Evolutionary conservation across 2,888 invertebrate genomes (phyloP), one percentile per base, ranked within the genome.

Genomic region (Himalopsyche tibetana): DNA sequence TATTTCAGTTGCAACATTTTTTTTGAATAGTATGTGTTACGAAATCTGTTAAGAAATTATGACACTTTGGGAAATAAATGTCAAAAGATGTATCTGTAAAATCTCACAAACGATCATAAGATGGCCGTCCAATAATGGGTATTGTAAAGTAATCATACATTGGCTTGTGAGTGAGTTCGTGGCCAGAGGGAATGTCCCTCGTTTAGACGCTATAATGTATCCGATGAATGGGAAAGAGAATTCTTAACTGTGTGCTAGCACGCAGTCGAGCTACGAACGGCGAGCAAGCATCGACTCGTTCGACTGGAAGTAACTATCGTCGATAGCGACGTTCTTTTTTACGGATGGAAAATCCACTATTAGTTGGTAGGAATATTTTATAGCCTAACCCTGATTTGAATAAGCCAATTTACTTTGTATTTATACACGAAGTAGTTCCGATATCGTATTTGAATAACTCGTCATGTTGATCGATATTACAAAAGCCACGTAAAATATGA

Each of bases 101-200:
- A 51, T 51, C 4, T 12, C 15, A 51, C 15, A 19, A 28, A 63
- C 19, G 63, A n/a, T 63, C 19, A 28, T 63, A 19, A n/a, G 63
- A 8, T 63, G 28, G 63, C 63, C 8, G 28, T 63, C 19, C 1
- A 12, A 38, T 74, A 74, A 74, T 74, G 74, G 36, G 38, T 74
- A 28, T 74, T 74, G 15, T 38, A 15, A 15, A 74, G 36, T 9
- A 74, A 38, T 38, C 74, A 74, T 38, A 38, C 5, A 74, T 38
- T 74, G 74, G 36, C 38, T 74, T 15, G 38, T 36, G 36, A 74
- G 36, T 36, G 36, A 74, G 36, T 15, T 36, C 38, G 74, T 74
- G 36, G 74, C 74, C 38, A 74, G 38, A 74, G 38, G 74, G 74
- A 74, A 74, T 74, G 74, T 74, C 74, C 74, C 74, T 36, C 74